A percentile compares a stretch with the other conserved stretches of the same genome.
Evolutionary conservation across 2,113 vertebrate genomes (phyloP).

Genomic region (Chamaea fasciata): DNA sequence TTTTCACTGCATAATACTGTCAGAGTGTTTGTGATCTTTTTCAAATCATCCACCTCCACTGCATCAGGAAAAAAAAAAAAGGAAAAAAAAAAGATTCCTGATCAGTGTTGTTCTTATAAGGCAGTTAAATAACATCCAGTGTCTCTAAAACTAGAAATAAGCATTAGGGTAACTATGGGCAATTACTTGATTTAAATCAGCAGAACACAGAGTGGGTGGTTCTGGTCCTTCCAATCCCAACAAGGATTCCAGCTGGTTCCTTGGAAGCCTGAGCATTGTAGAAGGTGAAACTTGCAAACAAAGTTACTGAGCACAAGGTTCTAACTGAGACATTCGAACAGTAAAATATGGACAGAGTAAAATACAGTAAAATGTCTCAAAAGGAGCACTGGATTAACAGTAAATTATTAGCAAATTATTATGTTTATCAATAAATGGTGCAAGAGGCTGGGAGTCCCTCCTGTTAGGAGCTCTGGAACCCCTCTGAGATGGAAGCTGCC

Average conservation of each 20-base stretch:
- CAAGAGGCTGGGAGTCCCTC: not conserved
- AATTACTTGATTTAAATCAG: not conserved
- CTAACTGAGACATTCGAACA: not conserved
- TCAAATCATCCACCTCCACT: constrained; percentile 98
- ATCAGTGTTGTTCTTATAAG: not conserved
- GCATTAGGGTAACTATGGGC: not conserved
- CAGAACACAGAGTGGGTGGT: not conserved
- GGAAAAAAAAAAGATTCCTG: not conserved
- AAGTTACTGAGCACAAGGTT: not conserved
- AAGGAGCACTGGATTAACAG: not conserved
- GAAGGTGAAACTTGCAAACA: not conserved
- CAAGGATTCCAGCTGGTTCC: not conserved
- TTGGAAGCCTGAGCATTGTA: not conserved
- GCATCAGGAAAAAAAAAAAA: not conserved
- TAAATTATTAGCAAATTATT: rapidly evolving
- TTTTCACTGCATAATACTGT: constrained; percentile 97
- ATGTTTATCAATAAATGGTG: not conserved
- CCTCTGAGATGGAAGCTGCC: not conserved
- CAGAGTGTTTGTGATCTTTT: constrained; percentile 93
- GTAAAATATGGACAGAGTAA: not conserved
- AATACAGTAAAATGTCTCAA: not conserved
- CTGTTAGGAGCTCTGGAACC: not conserved
- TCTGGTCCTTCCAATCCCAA: not conserved
- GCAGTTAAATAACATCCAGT: not conserved
- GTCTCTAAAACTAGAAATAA: not conserved